phyloP scores from a whole-genome alignment of 2,888 invertebrate species.

The Platynereis dumerilii region DNA sequence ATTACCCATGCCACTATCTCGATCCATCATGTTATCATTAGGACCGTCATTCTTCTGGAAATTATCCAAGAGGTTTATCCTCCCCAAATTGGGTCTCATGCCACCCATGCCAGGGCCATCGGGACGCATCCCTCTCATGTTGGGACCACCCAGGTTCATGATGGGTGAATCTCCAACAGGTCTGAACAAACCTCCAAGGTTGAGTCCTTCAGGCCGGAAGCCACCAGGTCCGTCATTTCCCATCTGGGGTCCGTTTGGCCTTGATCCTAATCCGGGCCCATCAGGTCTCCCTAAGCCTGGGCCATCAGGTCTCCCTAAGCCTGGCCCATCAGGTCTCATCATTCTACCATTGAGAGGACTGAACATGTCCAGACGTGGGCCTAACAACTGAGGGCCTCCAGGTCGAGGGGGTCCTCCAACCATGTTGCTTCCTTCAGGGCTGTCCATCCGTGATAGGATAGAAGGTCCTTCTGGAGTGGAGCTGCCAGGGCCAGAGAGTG shows the following conservation, averaged over 20 bases:
- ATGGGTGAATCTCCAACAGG: no score
- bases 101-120: neutral
- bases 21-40: neutral
- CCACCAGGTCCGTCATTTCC: constrained; percentile 9
- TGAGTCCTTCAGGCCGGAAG: neutral
- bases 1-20: neutral
- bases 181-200: neutral
- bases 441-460: neutral
- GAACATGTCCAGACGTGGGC: constrained; percentile 2
- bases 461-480: no score
- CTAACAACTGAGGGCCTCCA: neutral
- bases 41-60: constrained; percentile 4
- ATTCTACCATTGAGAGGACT: constrained; percentile 1
- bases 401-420: constrained; percentile 3
- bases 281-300: neutral
- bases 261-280: neutral
- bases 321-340: constrained; percentile 1
- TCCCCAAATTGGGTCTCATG: constrained; percentile 1
- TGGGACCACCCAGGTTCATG: neutral
- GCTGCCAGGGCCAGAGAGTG: neutral
- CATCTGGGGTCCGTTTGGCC: neutral
- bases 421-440: constrained; percentile 3
- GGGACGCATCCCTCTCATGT: neutral
- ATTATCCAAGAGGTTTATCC: constrained; percentile 1
- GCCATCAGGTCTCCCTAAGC: constrained; percentile 3